Percentiles rank a stretch among this genome's conserved stretches.
These are phyloP conservation scores for Linyphia triangularis DNA, from an alignment of 2,888 invertebrate genomes.

Conservation along the genomic window DNA sequence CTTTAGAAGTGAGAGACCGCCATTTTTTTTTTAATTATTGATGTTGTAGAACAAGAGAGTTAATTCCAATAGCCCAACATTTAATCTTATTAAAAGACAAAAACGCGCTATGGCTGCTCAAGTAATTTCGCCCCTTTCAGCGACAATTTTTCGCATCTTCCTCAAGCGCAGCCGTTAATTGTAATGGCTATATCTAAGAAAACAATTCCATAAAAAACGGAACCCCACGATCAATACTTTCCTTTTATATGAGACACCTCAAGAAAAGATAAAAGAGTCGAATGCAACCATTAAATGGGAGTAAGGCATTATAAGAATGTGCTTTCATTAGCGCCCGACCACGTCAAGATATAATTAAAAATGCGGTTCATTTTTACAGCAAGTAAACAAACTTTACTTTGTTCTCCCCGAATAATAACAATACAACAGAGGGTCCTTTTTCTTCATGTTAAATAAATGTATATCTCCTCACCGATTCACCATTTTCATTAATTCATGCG, in stretches of 20 bases:
- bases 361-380: conserved; percentile 35
- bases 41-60: neutral
- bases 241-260: conserved; percentile 19
- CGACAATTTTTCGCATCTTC: neutral
- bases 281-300: neutral
- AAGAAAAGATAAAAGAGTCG: conserved; percentile 10
- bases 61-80: neutral
- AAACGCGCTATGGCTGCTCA: neutral
- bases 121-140: conserved; percentile 3
- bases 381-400: conserved; percentile 48
- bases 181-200: conserved; percentile 32
- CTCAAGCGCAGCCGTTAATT: conserved; percentile 33
- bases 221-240: conserved; percentile 27
- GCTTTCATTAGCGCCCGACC: conserved; percentile 22
- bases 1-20: no score
- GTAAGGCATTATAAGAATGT: conserved; percentile 9
- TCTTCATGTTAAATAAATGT: conserved; percentile 17
- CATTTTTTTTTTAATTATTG: neutral
- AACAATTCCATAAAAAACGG: neutral
- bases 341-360: conserved; percentile 58
- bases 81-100: conserved; percentile 35
- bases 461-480: conserved; percentile 2
- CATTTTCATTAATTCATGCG: conserved; percentile 67
- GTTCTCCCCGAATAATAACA: neutral
- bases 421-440: neutral